Percentiles rank a stretch among this genome's conserved stretches.
Conservation (phyloP, 2,797 vertebrate genomes). For the Scomberomorus guttatus region DNA sequence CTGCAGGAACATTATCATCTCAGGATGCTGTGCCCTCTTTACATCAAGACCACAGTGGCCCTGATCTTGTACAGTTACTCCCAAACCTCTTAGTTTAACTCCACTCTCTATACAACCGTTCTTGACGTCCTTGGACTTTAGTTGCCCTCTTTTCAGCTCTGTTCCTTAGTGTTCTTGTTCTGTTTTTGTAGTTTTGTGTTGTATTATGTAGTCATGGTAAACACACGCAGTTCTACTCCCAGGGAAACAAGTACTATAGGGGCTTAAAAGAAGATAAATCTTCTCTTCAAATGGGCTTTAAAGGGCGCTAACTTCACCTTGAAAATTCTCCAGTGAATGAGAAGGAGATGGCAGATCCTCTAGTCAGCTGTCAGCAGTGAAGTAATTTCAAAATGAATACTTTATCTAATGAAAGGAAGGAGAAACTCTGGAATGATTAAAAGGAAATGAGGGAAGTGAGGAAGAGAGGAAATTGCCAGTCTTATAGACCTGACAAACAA, state of each 20-base stretch:
- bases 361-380: conserved; percentile 50
- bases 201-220: conserved; percentile 35
- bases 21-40: conserved; percentile 62
- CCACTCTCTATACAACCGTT: background rate
- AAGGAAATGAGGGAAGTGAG: background rate
- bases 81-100: background rate
- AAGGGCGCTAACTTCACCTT: conserved; percentile 31
- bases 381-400: conserved; percentile 45
- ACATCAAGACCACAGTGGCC: background rate
- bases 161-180: conserved; percentile 26
- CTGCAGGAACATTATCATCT: conserved; percentile 52
- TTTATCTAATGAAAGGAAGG: conserved; percentile 28
- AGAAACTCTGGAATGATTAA: conserved; percentile 10
- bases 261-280: conserved; percentile 26
- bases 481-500: background rate
- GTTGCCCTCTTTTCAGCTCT: conserved; percentile 1
- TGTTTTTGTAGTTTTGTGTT: conserved; percentile 20
- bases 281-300: conserved; percentile 1
- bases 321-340: conserved; percentile 55
- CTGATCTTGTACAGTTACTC: conserved; percentile 11
- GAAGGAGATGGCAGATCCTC: conserved; percentile 62
- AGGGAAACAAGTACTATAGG: conserved; percentile 22
- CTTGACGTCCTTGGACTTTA: conserved; percentile 31
- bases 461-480: conserved; percentile 16
- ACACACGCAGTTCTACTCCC: conserved; percentile 24